Percentiles rank a stretch among this genome's conserved stretches.
These are phyloP conservation scores for Paelopatides confundens DNA, from an alignment of 53 echinoderm and acorn worm genomes.

Conservation along the genomic window DNA sequence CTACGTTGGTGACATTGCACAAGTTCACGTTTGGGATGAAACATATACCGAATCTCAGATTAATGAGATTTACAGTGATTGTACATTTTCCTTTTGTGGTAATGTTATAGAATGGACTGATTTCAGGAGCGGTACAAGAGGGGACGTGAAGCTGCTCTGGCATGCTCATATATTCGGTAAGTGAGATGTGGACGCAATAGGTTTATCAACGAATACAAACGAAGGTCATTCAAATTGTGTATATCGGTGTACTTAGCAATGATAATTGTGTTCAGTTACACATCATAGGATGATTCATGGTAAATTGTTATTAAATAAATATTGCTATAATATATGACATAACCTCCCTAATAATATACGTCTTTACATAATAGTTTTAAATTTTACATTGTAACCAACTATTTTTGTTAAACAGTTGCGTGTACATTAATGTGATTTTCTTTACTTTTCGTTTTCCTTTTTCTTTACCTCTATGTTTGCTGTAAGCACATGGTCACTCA, in stretches of 20 bases:
- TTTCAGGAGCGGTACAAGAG: conserved; percentile 92
- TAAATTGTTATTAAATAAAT: too few relatives aligned
- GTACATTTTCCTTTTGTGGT: conserved; percentile 92
- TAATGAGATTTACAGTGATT: conserved; percentile 68
- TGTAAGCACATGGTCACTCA: too few relatives aligned
- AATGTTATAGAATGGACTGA: conserved; percentile 92
- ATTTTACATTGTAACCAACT: background rate
- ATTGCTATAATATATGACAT: too few relatives aligned
- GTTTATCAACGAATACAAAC: background rate
- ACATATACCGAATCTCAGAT: conserved; percentile 61
- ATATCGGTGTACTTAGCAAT: too few relatives aligned
- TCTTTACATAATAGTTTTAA: background rate
- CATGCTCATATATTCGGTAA: conserved; percentile 85
- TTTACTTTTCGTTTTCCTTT: too few relatives aligned
- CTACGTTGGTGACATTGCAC: conserved; percentile 81
- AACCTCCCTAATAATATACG: background rate
- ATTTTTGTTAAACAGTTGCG: too few relatives aligned
- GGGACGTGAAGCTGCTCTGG: conserved; percentile 90
- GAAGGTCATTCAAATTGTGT: too few relatives aligned
- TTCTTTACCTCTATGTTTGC: too few relatives aligned
- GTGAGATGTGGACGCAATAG: background rate
- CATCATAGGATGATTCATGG: too few relatives aligned
- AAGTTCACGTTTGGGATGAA: conserved; percentile 84
- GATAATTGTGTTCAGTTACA: too few relatives aligned
- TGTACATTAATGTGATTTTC: too few relatives aligned